phyloP scores from a whole-genome alignment of 2,888 invertebrate species.

The Magallana nippona region DNA sequence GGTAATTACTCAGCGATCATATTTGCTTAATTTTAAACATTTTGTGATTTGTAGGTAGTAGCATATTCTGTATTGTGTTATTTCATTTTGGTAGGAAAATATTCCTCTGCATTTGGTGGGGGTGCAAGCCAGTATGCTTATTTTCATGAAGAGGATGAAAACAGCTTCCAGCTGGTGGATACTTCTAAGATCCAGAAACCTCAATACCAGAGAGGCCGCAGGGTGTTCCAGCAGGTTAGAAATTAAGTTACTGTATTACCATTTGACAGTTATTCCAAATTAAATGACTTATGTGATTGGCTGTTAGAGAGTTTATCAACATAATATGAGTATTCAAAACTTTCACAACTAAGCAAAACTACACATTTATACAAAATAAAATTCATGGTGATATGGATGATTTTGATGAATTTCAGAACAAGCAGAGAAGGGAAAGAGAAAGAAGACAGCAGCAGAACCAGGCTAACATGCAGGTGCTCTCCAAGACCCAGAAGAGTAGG shows the following conservation, averaged over 20 bases:
- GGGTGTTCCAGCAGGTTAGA: constrained; percentile 79
- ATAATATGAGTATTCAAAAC: neutral
- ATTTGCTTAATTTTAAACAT: neutral
- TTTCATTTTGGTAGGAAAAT: constrained; percentile 74
- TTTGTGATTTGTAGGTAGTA: neutral
- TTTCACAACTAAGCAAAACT: neutral
- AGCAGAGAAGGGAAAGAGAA: constrained; percentile 87
- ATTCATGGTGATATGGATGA: neutral
- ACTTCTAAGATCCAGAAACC: constrained; percentile 84
- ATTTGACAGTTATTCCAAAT: too few species aligned
- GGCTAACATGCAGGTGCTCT: constrained; percentile 86
- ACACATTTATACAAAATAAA: neutral
- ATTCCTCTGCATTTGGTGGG: constrained; percentile 78
- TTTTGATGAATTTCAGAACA: constrained; percentile 64
- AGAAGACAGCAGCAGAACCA: constrained; percentile 83
- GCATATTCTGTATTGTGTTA: neutral
- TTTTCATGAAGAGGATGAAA: constrained; percentile 99
- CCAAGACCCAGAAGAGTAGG: constrained; percentile 88
- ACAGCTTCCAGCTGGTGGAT: constrained; percentile 98
- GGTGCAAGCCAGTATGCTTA: constrained; percentile 97
- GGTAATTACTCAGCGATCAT: constrained; percentile 66
- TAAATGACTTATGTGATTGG: too few species aligned
- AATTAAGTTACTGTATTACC: too few species aligned
- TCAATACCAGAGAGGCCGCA: constrained; percentile 92
- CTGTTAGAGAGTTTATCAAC: too few species aligned